phyloP scores from a whole-genome alignment of 2,888 invertebrate species.

The Nomada ferruginata region DNA sequence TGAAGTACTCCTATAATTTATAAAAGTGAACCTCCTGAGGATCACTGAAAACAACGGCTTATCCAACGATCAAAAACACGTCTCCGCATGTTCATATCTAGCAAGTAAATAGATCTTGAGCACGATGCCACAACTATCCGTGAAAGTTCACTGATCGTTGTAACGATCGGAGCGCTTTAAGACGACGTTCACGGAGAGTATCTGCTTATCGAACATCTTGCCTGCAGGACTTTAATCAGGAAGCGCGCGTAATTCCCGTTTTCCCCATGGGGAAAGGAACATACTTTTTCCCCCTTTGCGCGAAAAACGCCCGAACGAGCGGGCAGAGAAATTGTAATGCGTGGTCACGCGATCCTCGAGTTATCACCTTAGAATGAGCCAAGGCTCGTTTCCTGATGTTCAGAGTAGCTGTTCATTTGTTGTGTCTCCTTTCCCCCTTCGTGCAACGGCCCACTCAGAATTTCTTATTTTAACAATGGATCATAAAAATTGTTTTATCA shows the following conservation, averaged over 20 bases:
- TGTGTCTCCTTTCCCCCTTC: not conserved
- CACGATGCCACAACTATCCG: conserved; percentile 61
- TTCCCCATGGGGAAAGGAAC: not conserved
- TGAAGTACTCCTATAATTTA: no score
- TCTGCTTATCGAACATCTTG: conserved; percentile 57
- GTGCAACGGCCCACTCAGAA: no score
- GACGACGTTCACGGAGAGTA: conserved; percentile 36
- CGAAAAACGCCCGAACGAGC: not conserved
- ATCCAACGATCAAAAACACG: conserved; percentile 68
- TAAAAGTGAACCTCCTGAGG: not conserved
- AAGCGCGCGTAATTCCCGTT: conserved; percentile 50
- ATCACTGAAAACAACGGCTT: conserved; percentile 41
- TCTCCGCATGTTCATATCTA: conserved; percentile 69
- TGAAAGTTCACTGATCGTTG: conserved; percentile 59
- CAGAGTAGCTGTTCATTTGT: not conserved
- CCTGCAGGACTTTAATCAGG: conserved; percentile 57
- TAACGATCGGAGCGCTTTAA: conserved; percentile 20
- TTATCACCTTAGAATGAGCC: conserved; percentile 16
- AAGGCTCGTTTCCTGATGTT: conserved; percentile 17
- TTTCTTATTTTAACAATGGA: no score
- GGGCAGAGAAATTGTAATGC: conserved; percentile 11
- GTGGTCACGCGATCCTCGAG: conserved; percentile 20
- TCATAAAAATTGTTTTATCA: no score
- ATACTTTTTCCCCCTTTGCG: conserved; percentile 19
- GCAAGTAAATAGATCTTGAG: conserved; percentile 73